Evolutionary conservation across 2,113 vertebrate species (phyloP).

Genomic region (Kobus ellipsiprymnus): DNA sequence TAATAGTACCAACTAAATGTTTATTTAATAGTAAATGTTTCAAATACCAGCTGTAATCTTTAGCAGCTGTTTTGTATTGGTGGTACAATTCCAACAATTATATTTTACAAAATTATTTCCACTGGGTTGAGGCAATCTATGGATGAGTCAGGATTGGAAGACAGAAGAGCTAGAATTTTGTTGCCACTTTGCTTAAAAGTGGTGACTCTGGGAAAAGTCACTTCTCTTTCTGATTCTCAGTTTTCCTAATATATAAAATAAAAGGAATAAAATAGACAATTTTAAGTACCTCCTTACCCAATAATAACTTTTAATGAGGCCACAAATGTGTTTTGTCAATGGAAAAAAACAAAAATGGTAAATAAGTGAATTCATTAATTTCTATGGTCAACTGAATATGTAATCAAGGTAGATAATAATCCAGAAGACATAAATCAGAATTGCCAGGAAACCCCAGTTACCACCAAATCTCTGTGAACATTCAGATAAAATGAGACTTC

Average conservation of each 20-base stretch:
- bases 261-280: not conserved
- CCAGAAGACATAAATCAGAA: not conserved
- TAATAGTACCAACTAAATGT: not conserved
- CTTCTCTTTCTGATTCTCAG: not conserved
- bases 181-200: not conserved
- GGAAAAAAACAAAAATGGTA: not conserved
- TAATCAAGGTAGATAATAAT: not conserved
- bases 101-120: slow-evolving; percentile 24
- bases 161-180: not conserved
- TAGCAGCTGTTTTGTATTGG: not conserved
- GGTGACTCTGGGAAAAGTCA: not conserved
- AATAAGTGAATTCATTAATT: not conserved
- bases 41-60: slow-evolving; percentile 37
- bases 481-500: not conserved
- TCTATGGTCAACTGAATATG: not conserved
- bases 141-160: not conserved
- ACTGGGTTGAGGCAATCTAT: not conserved
- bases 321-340: not conserved
- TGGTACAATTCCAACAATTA: not conserved
- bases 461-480: not conserved
- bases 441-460: not conserved
- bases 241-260: slow-evolving; percentile 4
- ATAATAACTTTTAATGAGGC: not conserved
- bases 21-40: slow-evolving; percentile 27
- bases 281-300: not conserved